These are phyloP conservation scores for Natator depressus DNA, from an alignment of 2,113 vertebrate genomes.

Conservation along the genomic window DNA sequence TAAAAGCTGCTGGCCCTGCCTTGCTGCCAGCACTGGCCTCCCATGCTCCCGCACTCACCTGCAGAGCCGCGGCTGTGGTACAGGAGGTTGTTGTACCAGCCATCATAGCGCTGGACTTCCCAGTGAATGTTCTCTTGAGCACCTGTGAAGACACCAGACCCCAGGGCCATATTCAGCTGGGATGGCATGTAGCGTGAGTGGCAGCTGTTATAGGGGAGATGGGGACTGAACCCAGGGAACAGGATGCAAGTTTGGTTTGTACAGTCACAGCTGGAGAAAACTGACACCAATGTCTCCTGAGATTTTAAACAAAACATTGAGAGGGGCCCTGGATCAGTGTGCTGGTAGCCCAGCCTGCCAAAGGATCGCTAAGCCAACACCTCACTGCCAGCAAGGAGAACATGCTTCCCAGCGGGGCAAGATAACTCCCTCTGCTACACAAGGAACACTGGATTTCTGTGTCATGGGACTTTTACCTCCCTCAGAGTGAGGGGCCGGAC, in stretches of 20 bases:
- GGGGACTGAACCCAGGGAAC: background rate
- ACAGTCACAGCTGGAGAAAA: background rate
- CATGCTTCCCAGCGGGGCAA: background rate
- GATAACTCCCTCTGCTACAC: background rate
- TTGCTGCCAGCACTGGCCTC: background rate
- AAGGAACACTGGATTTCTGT: background rate
- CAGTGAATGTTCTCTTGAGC: conserved; percentile 74
- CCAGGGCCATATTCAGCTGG: background rate
- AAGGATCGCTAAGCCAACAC: background rate
- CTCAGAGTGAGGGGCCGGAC: background rate
- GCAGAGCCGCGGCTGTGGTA: conserved; percentile 81
- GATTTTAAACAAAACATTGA: background rate
- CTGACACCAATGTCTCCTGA: background rate
- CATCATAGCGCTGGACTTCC: conserved; percentile 94
- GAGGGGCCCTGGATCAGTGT: background rate
- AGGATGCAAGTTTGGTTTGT: background rate
- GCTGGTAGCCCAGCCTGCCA: background rate
- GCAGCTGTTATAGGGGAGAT: background rate
- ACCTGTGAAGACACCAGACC: conserved; percentile 70
- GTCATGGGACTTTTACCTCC: background rate
- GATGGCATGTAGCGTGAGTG: background rate
- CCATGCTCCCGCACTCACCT: conserved; percentile 76
- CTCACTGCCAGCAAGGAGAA: background rate
- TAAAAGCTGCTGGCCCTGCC: background rate
- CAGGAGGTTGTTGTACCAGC: conserved; percentile 97